Base-by-base conservation (phyloP, 2,113 vertebrate species). In the Petromus typicus region DNA sequence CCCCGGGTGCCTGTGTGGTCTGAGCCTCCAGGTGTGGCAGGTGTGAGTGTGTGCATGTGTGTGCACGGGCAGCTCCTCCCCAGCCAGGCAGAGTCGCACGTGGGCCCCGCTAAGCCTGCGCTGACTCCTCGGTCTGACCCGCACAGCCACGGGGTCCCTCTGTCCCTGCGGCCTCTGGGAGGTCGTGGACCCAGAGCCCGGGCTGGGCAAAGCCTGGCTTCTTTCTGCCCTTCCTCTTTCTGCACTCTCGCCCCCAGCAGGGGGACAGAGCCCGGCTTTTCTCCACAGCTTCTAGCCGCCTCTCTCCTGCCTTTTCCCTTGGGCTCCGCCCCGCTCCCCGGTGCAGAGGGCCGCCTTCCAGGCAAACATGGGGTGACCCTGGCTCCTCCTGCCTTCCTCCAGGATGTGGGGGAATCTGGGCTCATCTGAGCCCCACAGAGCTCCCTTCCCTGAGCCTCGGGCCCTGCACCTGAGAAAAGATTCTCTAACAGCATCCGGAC, bases 31-130 rank as follows among this genome's bases (percentile, higher is more conserved):
- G 10, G 86, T 51, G 57, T 34, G 5, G 64, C 12, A 0, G 93
- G 86, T 81, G 82, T 88, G 97, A 91, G 94, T 82, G 90, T 95
- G 89, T 37, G 89, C n/a, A 64, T 54, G 63, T 40, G 78, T 2
- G 89, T 84, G 80, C 14, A 1, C 78, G 79, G 51, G 16, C 27
- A 76, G 43, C 92, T 84, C 75, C 84, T 59, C 79, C 48, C 37
- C 59, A 1, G 0, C 11, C 2, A 76, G 45, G 34, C 59, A 22
- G 80, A 48, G 61, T 5, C 61, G 64, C 87, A 40, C 71, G 79
- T 1, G 87, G 76, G 13, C 13, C 37, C 43, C 48, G 20, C n/a
- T 51, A 51, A 32, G 82, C 64, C 78, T 54, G 11, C 22, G 32
- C 75, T 32, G 75, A 17, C 14, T 45, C 54, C 9, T 4, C 0